phyloP scores from a whole-genome alignment of 2,888 invertebrate genomes.

The Sturmia bella region DNA sequence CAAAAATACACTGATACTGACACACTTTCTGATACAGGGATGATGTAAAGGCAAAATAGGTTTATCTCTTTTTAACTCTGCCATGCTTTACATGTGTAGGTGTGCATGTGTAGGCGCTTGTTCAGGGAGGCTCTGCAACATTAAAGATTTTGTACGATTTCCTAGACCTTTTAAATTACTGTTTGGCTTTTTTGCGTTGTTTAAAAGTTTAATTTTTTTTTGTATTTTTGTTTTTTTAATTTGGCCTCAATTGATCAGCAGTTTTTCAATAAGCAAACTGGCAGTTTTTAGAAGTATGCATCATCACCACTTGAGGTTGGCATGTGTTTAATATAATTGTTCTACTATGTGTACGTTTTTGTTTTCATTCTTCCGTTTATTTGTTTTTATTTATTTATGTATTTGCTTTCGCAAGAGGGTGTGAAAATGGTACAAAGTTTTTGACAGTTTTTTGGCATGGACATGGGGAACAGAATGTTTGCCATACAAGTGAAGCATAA shows the following conservation, averaged over 20 bases:
- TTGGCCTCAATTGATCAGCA: slow-evolving; percentile 59
- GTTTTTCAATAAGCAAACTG: slow-evolving; percentile 4
- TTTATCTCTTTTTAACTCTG: neutral
- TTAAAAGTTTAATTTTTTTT: neutral
- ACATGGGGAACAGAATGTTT: slow-evolving; percentile 49
- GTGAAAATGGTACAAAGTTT: slow-evolving; percentile 59
- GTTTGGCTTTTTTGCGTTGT: neutral
- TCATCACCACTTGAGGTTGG: neutral
- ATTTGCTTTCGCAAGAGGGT: slow-evolving; percentile 39
- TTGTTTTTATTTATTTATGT: slow-evolving; percentile 26
- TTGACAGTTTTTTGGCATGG: slow-evolving; percentile 66
- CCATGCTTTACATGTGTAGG: slow-evolving; percentile 6
- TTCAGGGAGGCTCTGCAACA: slow-evolving; percentile 31
- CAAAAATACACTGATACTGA: too few relatives aligned
- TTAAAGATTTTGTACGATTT: slow-evolving; percentile 53
- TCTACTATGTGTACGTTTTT: neutral
- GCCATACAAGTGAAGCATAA: neutral
- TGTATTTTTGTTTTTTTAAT: slow-evolving; percentile 13
- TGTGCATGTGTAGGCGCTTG: slow-evolving; percentile 4
- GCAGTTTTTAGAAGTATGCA: neutral
- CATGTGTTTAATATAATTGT: slow-evolving; percentile 19
- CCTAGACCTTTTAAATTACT: neutral
- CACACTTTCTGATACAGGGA: too few relatives aligned
- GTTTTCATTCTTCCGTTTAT: slow-evolving; percentile 3
- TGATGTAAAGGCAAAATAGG: too few relatives aligned